These are phyloP conservation scores for Danio jaintianensis DNA, from an alignment of 2,797 vertebrate species.

Conservation along the genomic window DNA sequence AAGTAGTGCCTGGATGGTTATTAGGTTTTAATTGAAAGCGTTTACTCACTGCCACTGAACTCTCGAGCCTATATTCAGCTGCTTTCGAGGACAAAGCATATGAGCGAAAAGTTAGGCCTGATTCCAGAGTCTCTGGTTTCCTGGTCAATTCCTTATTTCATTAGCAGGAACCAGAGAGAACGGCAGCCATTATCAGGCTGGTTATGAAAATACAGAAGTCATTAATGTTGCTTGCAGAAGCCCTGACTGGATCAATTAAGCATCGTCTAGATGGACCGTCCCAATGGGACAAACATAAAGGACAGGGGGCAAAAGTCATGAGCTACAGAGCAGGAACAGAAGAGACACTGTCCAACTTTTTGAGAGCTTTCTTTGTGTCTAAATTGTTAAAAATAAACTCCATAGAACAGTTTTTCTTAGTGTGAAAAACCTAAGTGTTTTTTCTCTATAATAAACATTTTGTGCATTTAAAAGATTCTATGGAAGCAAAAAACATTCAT, in stretches of 20 bases:
- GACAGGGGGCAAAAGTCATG: slow-evolving; percentile 44
- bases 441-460: too few relatives aligned
- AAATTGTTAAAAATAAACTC: neutral
- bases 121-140: slow-evolving; percentile 24
- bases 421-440: too few relatives aligned
- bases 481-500: too few relatives aligned
- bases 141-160: slow-evolving; percentile 39
- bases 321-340: slow-evolving; percentile 43
- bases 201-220: slow-evolving; percentile 55
- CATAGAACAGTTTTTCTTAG: too few relatives aligned
- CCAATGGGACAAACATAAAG: slow-evolving; percentile 35
- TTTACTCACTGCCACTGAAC: slow-evolving; percentile 13
- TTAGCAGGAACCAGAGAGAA: slow-evolving; percentile 46
- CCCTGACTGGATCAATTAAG: slow-evolving; percentile 50
- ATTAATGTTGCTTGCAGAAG: slow-evolving; percentile 55
- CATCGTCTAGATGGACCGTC: slow-evolving; percentile 8
- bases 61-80: neutral
- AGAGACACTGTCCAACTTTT: slow-evolving; percentile 34
- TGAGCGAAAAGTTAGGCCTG: slow-evolving; percentile 39
- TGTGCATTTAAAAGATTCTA: too few relatives aligned
- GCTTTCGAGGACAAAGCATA: slow-evolving; percentile 44
- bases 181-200: slow-evolving; percentile 32
- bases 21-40: slow-evolving; percentile 19
- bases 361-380: neutral
- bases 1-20: slow-evolving; percentile 30